These are phyloP conservation scores for Crotalus tigris DNA, from an alignment of 2,113 vertebrate genomes.

Conservation along the genomic window DNA sequence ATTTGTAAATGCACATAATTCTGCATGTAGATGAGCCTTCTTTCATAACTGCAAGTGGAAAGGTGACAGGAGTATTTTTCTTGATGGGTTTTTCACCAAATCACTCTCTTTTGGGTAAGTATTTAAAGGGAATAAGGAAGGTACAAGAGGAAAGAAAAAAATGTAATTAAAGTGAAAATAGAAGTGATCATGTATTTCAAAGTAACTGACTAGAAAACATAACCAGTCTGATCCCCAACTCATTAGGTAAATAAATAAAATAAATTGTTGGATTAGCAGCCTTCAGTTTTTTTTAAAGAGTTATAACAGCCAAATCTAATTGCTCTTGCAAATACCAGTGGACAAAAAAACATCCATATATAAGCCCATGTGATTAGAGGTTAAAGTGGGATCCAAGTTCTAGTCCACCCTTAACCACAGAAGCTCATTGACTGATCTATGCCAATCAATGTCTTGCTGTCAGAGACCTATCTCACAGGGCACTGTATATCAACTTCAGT, in stretches of 20 bases:
- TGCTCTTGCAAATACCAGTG: neutral
- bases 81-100: neutral
- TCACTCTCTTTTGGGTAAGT: neutral
- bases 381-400: neutral
- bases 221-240: neutral
- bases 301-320: neutral
- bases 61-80: neutral
- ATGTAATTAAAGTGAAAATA: neutral
- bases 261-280: neutral
- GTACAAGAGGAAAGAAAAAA: neutral
- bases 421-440: neutral
- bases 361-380: neutral
- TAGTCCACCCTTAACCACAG: neutral
- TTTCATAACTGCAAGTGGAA: neutral
- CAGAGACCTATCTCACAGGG: neutral
- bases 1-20: neutral
- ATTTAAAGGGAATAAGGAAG: neutral
- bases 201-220: neutral
- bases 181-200: neutral
- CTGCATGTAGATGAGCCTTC: neutral
- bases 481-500: neutral
- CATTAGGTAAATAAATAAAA: neutral
- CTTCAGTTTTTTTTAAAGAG: neutral
- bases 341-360: neutral
- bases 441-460: neutral